Evolutionary conservation across 1,140 invertebrate species (phyloP).

Genomic region (Heliconius hermathena): DNA sequence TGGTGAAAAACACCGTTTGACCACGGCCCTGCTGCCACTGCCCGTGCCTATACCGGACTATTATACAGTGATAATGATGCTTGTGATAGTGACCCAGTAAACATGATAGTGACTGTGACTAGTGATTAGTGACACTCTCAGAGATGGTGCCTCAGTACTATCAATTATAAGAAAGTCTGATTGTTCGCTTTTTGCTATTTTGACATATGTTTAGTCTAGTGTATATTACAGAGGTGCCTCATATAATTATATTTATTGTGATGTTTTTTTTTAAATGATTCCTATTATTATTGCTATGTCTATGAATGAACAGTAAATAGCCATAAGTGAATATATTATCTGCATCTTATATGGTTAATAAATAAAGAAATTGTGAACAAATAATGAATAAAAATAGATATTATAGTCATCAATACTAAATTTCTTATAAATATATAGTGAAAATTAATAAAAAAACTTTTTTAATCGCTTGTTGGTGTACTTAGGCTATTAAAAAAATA

Average conservation of each 20-base stretch:
- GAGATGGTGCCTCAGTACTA: slow-evolving; percentile 2
- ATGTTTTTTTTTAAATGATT: slow-evolving; percentile 3
- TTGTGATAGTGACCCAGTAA: background rate
- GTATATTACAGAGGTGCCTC: slow-evolving; percentile 5
- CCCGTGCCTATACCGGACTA: slow-evolving; percentile 32
- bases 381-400: background rate
- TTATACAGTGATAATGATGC: background rate
- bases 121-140: background rate
- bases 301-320: background rate
- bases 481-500: background rate
- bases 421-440: background rate
- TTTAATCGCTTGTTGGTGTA: background rate
- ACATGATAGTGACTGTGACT: slow-evolving; percentile 11
- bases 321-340: background rate
- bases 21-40: slow-evolving; percentile 42
- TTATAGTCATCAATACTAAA: background rate
- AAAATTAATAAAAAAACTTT: background rate
- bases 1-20: slow-evolving; percentile 67
- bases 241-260: slow-evolving; percentile 11
- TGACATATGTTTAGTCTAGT: background rate
- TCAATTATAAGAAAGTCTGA: slow-evolving; percentile 13
- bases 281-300: background rate
- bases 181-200: background rate
- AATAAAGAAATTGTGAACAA: background rate
- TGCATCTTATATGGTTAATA: background rate